A percentile compares a stretch with the other conserved stretches of the same genome.
Conservation (phyloP, 2,888 invertebrate species). For the Eilema caniola region DNA sequence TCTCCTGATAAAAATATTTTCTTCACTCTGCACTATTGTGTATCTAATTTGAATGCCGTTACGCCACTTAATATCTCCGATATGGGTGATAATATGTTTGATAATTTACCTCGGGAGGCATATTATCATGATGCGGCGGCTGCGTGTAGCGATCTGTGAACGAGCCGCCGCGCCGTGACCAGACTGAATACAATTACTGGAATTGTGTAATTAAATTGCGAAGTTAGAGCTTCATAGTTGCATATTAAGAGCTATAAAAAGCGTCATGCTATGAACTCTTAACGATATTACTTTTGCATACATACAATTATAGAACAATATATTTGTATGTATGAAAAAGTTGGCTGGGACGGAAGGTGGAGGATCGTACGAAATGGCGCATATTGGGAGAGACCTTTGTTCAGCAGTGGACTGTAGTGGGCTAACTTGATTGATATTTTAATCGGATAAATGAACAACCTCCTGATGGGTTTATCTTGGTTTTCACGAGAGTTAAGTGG, state of each 20-base stretch:
- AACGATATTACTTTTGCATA: constrained; percentile 60
- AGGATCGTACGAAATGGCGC: no score
- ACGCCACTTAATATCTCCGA: constrained; percentile 32
- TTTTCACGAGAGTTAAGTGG: no score
- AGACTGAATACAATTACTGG: constrained; percentile 67
- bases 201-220: constrained; percentile 72
- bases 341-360: no score
- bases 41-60: constrained; percentile 20
- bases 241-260: constrained; percentile 67
- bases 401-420: no score
- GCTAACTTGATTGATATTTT: no score
- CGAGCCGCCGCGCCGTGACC: constrained; percentile 56
- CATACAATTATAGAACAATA: constrained; percentile 21
- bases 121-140: constrained; percentile 57
- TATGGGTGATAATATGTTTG: constrained; percentile 54
- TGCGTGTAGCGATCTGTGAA: constrained; percentile 57
- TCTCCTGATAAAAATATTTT: neutral
- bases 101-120: constrained; percentile 57
- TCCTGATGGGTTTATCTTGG: no score
- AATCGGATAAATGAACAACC: neutral
- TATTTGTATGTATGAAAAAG: no score
- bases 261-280: constrained; percentile 62
- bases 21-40: constrained; percentile 14
- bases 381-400: no score
- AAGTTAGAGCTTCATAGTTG: constrained; percentile 69